phyloP scores from a whole-genome alignment of 2,113 vertebrate genomes.

The Phrynocephalus versicolor region DNA sequence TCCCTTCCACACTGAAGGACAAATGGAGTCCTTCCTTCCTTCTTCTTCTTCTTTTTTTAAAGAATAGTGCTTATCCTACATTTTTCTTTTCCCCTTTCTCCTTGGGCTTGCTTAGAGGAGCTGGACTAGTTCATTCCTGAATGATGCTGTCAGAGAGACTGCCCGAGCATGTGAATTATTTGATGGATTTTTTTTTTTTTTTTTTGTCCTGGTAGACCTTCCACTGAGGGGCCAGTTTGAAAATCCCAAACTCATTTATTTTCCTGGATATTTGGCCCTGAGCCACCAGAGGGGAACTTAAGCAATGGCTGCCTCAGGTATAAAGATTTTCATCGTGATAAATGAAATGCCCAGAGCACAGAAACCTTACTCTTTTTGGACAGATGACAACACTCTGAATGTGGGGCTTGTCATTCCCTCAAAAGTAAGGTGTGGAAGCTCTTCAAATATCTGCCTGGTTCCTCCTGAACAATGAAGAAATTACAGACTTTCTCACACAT shows the following conservation, averaged over 20 bases:
- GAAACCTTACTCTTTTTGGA: too few relatives aligned
- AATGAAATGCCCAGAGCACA: neutral
- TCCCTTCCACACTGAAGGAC: neutral
- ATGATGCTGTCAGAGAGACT: neutral
- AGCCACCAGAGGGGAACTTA: slow-evolving; percentile 10
- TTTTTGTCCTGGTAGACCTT: neutral
- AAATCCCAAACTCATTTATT: slow-evolving; percentile 20
- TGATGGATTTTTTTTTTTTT: slow-evolving; percentile 23
- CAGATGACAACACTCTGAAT: too few relatives aligned
- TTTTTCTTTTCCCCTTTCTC: neutral
- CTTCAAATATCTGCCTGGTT: neutral
- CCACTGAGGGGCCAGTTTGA: neutral
- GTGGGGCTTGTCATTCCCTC: too few relatives aligned
- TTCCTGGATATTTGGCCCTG: slow-evolving; percentile 17
- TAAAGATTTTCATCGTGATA: neutral
- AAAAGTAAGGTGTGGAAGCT: too few relatives aligned
- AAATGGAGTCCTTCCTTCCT: neutral
- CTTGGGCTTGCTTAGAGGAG: neutral
- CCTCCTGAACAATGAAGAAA: neutral
- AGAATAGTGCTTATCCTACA: neutral
- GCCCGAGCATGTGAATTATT: neutral
- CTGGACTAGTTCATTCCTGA: neutral
- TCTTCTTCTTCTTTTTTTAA: too few relatives aligned
- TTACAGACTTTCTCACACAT: neutral
- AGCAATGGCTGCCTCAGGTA: slow-evolving; percentile 4